Evolutionary conservation across 2,113 vertebrate species (phyloP).

Genomic region (Copsychus sechellarum): DNA sequence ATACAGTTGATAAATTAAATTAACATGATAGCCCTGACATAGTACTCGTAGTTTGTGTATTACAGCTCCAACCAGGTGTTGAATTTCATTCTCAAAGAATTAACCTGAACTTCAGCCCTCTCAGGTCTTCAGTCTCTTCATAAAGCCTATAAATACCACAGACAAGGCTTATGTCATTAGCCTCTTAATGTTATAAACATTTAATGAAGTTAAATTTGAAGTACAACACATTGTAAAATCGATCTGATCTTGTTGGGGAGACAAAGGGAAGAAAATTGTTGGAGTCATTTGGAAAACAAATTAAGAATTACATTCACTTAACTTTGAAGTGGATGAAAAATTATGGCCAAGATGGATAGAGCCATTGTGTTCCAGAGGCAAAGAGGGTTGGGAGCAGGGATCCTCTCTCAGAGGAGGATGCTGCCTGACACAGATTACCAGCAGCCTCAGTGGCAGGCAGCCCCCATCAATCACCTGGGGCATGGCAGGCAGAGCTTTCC

Average conservation of each 20-base stretch:
- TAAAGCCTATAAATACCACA: slow-evolving; percentile 24
- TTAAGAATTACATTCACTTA: slow-evolving; percentile 45
- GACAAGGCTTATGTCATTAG: slow-evolving; percentile 41
- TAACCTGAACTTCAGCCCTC: not conserved
- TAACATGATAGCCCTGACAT: not conserved
- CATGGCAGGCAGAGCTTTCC: not conserved
- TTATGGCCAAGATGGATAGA: not conserved
- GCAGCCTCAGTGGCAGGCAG: not conserved
- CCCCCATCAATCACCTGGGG: not conserved
- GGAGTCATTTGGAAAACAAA: slow-evolving; percentile 53
- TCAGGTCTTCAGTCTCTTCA: not conserved
- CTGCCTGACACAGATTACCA: not conserved
- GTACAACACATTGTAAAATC: slow-evolving; percentile 54
- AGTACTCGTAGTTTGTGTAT: not conserved
- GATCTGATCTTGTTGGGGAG: slow-evolving; percentile 16
- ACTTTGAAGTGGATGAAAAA: slow-evolving; percentile 34
- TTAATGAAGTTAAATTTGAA: slow-evolving; percentile 65
- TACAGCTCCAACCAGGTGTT: not conserved
- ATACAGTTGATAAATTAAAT: not conserved
- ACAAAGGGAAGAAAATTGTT: slow-evolving; percentile 48
- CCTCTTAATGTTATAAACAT: slow-evolving; percentile 54
- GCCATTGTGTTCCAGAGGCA: not conserved
- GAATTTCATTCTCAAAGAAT: not conserved
- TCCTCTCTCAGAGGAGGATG: not conserved
- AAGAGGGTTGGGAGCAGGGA: not conserved